Base-by-base conservation (phyloP, 2,888 invertebrate genomes). In the Patella depressa region DNA sequence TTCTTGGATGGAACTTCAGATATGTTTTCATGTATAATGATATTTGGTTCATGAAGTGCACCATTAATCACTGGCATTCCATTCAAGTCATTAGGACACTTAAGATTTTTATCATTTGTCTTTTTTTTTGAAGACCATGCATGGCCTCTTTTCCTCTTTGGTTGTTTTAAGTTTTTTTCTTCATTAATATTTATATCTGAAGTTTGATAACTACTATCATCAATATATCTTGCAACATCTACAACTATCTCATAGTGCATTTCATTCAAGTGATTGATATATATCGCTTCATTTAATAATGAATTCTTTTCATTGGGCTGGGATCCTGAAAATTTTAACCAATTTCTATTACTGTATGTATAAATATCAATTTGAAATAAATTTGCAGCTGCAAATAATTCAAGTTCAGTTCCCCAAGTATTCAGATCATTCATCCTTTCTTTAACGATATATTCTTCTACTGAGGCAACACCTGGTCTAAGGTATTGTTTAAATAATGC, bases 361-460 rank as follows among this genome's bases (percentile, higher is more conserved):
- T 57, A 57, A 57, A 57, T 57, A n/a, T 57, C n/a, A 57, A 15
- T 57, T 17, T 15, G 15, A 17, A 57, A 57, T 15, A 57, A 57
- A 57, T 57, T 15, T 17, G 57, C 57, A 17, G 57, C n/a, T 15
- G 57, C n/a, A 57, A 57, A 57, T 17, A 57, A 5, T 57, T 57
- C 57, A n/a, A 57, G 57, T 57, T 57, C 57, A 57, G 57, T 57
- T n/a, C 15, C 57, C 57, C 57, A 57, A 57, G n/a, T n/a, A 57
- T 57, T 57, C 17, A 57, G 15, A 15, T 17, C 4, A 15, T n/a
- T 57, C 57, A 57, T 57, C n/a, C n/a, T 57, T 57, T 15, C 15
- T 57, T 57, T 57, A 3, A 57, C 15, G 17, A 57, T 57, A 57
- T 57, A 57, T 15, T 57, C 57, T n/a, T 15, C 17, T 17, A 57